Evolutionary conservation across 2,888 invertebrate genomes (phyloP), one percentile per base, ranked within the genome.

Genomic region (Craniophora ligustri): DNA sequence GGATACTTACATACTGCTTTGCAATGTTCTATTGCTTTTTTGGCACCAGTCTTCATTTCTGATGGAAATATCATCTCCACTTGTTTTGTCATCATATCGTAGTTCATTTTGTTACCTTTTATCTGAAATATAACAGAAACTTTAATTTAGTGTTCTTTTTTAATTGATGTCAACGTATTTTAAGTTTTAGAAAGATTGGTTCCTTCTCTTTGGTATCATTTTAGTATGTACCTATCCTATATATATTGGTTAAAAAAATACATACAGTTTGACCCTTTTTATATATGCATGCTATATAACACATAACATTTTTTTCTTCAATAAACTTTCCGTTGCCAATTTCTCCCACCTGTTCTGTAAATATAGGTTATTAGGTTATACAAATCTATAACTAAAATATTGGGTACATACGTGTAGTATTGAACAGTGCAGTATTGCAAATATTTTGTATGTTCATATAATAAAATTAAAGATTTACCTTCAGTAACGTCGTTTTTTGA

Each of bases 41-140:
- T 86, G 0, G 72, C 76, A 0, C 79, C 62, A 2, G 76, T 80
- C 62, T 82, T 86, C 73, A 87, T 75, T 4, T 88, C 87, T 1
- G 77, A 14, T 6, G 88, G 88, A 41, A 85, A 86, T 83, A 88
- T 82, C 79, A 86, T 79, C 34, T 87, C 85, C 0, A 87, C 84
- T 62, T 87, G 85, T 48, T 83, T 85, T 2, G 83, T 14, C 64
- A 85, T 77, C 4, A 81, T 79, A 0, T 86, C 86, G 45, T 76
- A 70, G 8, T 60, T 67, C 11, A 87, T 23, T 39, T 84, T 85
- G 30, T 85, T 84, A 19, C 86, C 85, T 45, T 85, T 88, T 14
- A 87, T 59, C 87, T 86, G 53, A 11, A 69, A 64, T 18, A 14
- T 21, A 34, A 31, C 11, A n/a, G 3, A 30, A 7, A 5, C 0